phyloP scores from a whole-genome alignment of 2,797 vertebrate genomes.

The Tachyglossus aculeatus region DNA sequence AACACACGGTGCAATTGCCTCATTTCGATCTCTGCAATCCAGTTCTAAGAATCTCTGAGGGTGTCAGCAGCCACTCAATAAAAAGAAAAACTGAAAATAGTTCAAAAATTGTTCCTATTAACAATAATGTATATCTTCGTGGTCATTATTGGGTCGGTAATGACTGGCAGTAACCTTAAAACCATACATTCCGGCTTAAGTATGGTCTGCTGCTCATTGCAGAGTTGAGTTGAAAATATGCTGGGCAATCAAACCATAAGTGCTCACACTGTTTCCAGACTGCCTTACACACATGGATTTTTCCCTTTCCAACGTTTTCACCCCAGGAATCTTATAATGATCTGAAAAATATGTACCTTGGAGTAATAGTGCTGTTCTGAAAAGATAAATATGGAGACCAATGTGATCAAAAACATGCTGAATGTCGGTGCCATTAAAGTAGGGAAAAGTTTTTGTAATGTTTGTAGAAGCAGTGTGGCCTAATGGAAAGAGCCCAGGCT shows the following conservation, averaged over 20 bases:
- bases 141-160: slow-evolving; percentile 67
- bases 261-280: slow-evolving; percentile 34
- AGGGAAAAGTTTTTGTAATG: slow-evolving; percentile 10
- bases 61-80: slow-evolving; percentile 54
- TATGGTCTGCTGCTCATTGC: slow-evolving; percentile 45
- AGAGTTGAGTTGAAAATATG: slow-evolving; percentile 50
- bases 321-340: slow-evolving; percentile 63
- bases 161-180: slow-evolving; percentile 63
- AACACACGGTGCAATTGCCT: slow-evolving; percentile 13
- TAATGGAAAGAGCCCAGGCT: no score
- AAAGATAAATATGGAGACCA: slow-evolving; percentile 40
- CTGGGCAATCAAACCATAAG: slow-evolving; percentile 34
- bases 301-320: slow-evolving; percentile 44
- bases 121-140: slow-evolving; percentile 56
- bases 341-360: slow-evolving; percentile 55
- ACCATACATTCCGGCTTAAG: slow-evolving; percentile 55
- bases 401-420: slow-evolving; percentile 11
- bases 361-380: slow-evolving; percentile 21
- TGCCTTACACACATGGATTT: slow-evolving; percentile 25
- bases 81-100: slow-evolving; percentile 60
- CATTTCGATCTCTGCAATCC: slow-evolving; percentile 40
- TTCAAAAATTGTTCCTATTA: slow-evolving; percentile 49
- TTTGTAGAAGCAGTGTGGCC: no score
- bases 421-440: not conserved
- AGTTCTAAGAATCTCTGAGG: slow-evolving; percentile 5